Evolutionary conservation across 2,888 invertebrate species (phyloP).

Genomic region (Andrena hattorfiana): DNA sequence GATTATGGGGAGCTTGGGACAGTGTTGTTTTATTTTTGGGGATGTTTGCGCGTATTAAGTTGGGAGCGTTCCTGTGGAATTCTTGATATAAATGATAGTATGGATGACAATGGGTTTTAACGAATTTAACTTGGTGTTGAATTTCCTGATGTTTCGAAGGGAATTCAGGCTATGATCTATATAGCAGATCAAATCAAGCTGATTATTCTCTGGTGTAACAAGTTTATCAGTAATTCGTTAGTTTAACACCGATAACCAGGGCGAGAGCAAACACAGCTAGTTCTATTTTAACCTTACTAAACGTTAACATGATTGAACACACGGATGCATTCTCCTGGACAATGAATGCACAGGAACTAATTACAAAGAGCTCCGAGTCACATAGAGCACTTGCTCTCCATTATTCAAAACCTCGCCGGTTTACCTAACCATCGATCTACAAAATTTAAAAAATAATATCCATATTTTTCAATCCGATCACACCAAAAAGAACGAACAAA

Average conservation of each 20-base stretch:
- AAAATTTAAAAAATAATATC: background rate
- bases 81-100: too few relatives aligned
- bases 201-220: background rate
- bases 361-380: background rate
- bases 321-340: background rate
- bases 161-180: too few relatives aligned
- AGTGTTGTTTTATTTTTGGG: too few relatives aligned
- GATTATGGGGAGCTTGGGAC: too few relatives aligned
- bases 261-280: background rate
- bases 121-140: too few relatives aligned
- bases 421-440: background rate
- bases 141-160: too few relatives aligned
- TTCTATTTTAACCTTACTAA: background rate
- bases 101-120: too few relatives aligned
- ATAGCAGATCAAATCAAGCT: too few relatives aligned
- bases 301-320: background rate
- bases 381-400: too few relatives aligned
- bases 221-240: slow-evolving; percentile 5
- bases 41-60: too few relatives aligned
- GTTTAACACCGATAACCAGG: slow-evolving; percentile 7
- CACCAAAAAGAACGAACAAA: background rate
- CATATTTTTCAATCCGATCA: background rate
- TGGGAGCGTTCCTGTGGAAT: too few relatives aligned
- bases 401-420: too few relatives aligned
- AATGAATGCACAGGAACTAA: background rate